phyloP scores from a whole-genome alignment of 2,113 vertebrate genomes.

The Phaethornis superciliosus region DNA sequence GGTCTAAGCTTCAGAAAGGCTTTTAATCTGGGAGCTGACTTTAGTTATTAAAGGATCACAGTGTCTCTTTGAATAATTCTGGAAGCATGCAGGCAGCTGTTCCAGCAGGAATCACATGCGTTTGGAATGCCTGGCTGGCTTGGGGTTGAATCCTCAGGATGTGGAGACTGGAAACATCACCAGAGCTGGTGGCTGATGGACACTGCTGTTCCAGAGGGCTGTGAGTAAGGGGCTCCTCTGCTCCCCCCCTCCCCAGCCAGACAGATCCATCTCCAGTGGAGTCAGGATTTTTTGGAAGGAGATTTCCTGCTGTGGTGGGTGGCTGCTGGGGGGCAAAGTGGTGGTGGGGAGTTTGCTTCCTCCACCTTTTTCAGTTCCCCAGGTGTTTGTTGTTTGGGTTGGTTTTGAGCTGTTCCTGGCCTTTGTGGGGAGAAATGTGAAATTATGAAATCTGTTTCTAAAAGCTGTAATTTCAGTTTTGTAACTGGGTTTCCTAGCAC shows the following conservation, averaged over 20 bases:
- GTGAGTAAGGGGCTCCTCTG: neutral
- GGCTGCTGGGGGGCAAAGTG: neutral
- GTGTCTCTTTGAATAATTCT: neutral
- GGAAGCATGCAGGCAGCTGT: neutral
- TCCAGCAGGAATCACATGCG: neutral
- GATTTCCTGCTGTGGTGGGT: neutral
- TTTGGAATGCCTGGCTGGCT: neutral
- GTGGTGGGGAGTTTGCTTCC: neutral
- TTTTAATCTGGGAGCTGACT: neutral
- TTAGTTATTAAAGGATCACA: neutral
- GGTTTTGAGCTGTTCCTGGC: neutral
- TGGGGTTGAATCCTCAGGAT: neutral
- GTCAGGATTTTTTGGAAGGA: neutral
- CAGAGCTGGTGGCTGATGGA: neutral
- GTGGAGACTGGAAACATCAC: neutral
- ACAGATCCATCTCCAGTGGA: neutral
- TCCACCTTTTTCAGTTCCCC: neutral
- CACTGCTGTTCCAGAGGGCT: neutral
- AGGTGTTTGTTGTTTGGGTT: neutral
- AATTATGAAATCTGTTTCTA: neutral
- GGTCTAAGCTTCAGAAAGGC: neutral
- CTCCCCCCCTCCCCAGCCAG: accelerated
- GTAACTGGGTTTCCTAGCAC: neutral
- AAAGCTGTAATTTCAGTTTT: neutral
- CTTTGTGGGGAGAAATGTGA: neutral